Percentiles rank a stretch among this genome's conserved stretches.
These are phyloP conservation scores for Drosophila tanythrix DNA, from an alignment of 2,888 invertebrate genomes.

Conservation along the genomic window DNA sequence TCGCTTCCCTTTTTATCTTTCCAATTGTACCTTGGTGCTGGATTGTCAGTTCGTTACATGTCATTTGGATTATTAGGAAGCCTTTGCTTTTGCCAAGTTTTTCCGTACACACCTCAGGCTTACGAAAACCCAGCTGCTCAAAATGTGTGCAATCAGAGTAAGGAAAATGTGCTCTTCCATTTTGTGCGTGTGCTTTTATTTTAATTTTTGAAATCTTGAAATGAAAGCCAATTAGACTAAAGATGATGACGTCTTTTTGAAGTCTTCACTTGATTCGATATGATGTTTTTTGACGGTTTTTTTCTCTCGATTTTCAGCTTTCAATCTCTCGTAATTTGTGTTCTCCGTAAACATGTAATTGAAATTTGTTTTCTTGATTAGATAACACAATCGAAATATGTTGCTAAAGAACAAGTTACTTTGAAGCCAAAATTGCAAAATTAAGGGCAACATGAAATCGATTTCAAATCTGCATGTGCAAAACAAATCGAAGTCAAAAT, in stretches of 20 bases:
- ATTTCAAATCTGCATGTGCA: constrained; percentile 20
- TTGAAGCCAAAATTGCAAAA: not conserved
- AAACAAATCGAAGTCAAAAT: constrained; percentile 30
- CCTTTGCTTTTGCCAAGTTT: constrained; percentile 7
- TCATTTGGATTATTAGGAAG: constrained; percentile 10
- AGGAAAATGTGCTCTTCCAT: not conserved
- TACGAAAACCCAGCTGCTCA: constrained; percentile 45
- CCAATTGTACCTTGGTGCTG: not conserved
- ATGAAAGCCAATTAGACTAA: not conserved
- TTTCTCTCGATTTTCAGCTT: too few species aligned
- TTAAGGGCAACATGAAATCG: not conserved
- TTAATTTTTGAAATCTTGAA: not conserved
- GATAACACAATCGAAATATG: not conserved
- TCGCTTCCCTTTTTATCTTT: constrained; percentile 38
- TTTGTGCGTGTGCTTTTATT: constrained; percentile 1
- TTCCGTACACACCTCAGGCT: constrained; percentile 35
- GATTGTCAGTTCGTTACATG: constrained; percentile 19
- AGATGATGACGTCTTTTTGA: not conserved
- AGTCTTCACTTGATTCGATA: not conserved
- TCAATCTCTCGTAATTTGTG: too few species aligned
- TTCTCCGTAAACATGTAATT: too few species aligned
- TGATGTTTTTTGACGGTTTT: not conserved
- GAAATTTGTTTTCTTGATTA: too few species aligned
- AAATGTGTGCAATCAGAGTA: constrained; percentile 26
- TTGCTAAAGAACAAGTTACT: not conserved